Evolutionary conservation across 23 tunicate genomes (phyloP).

Genomic region (Clavelina lepadiformis): DNA sequence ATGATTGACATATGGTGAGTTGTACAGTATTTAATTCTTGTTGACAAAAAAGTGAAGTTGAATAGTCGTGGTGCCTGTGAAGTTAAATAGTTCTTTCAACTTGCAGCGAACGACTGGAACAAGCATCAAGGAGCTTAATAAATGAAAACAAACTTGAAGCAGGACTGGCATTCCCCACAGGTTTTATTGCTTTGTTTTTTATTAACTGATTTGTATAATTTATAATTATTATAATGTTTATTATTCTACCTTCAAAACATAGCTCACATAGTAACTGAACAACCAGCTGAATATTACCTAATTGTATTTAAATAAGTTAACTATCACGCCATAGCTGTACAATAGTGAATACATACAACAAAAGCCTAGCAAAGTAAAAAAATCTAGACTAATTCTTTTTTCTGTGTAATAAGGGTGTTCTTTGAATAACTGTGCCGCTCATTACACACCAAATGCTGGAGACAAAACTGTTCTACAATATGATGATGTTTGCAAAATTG

Average conservation of each 20-base stretch:
- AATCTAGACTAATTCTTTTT: too few relatives aligned
- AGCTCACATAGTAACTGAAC: too few relatives aligned
- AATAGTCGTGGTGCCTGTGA: not conserved
- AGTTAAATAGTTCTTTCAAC: not conserved
- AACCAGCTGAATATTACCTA: too few relatives aligned
- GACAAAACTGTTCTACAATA: constrained; percentile 90
- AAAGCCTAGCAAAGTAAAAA: too few relatives aligned
- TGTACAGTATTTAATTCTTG: not conserved
- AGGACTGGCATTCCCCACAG: constrained; percentile 91
- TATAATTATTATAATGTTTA: too few relatives aligned
- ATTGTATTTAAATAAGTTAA: too few relatives aligned
- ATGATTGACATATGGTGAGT: constrained; percentile 99
- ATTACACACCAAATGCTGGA: constrained; percentile 99
- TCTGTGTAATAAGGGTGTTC: too few relatives aligned
- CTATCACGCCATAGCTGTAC: too few relatives aligned
- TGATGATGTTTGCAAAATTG: constrained; percentile 99
- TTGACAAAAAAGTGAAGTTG: not conserved
- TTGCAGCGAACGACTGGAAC: constrained; percentile 68
- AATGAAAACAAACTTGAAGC: constrained; percentile 82
- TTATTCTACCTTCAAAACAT: too few relatives aligned
- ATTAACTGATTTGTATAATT: not conserved
- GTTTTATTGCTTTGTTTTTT: not conserved
- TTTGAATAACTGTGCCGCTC: constrained; percentile 97
- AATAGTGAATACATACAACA: too few relatives aligned
- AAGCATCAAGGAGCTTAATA: constrained; percentile 76